Base-by-base conservation (phyloP, 2,113 vertebrate genomes). In the Dasypus novemcinctus region DNA sequence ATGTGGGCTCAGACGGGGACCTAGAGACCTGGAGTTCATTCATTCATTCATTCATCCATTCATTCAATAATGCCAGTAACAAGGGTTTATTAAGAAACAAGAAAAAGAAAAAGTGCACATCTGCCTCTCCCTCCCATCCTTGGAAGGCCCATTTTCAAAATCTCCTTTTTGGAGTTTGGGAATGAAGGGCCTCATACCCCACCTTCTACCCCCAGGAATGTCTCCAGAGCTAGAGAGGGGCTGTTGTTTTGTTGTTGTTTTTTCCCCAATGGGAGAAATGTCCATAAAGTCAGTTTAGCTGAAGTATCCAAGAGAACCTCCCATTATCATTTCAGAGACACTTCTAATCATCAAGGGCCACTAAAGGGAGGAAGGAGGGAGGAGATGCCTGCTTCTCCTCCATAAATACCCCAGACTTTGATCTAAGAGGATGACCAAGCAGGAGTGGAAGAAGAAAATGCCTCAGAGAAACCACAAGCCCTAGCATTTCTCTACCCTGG, bases 251-350 rank as follows among this genome's bases (percentile, higher is more conserved):
- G 29, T 43, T 38, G 33, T 31, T 49, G 69, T 86, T 63, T 84
- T 38, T 71, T 71, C 85, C 43, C 86, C 43, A 83, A 57, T 78
- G 54, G 29, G 68, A 93, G 87, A 93, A 85, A 95, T 23, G 57
- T 38, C 83, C 79, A 57, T 0, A 5, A 78, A 74, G 72, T n/a
- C 80, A 78, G 84, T 49, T 87, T 33, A 71, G 61, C 33, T 49
- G 33, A 14, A 61, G 20, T 20, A 49, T 23, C 43, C 90, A 78
- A 66, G 17, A 3, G 20, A 91, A 49, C 63, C 20, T 79, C 36
- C 36, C 46, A 18, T 54, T 18, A 49, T 15, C 64, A 64, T 49
- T 74, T 81, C 29, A 52, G 90, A 96, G 68, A 84, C 8, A 2
- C 36, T 23, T 69, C 38, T 66, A 49, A 93, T 91, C 90, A 63